Percentiles rank a stretch among this genome's conserved stretches.
These are phyloP conservation scores for Macaca fascicularis DNA, from an alignment of 2,113 vertebrate genomes.

Conservation along the genomic window T2T-MFA8v1.1 NC_088375.1:231922501-231923000, in stretches of 20 bases:
- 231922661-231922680: neutral
- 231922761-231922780: neutral
- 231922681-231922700: neutral
- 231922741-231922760: neutral
- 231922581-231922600: neutral
- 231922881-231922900: fast-evolving
- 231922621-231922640: fast-evolving
- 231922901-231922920: neutral
- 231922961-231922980: neutral
- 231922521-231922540: fast-evolving
- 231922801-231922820: neutral
- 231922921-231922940: too few species aligned
- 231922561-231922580: neutral
- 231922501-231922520: fast-evolving
- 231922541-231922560: too few species aligned
- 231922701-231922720: neutral
- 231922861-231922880: neutral
- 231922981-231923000: neutral
- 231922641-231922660: neutral
- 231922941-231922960: too few species aligned
- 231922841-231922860: neutral
- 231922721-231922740: fast-evolving
- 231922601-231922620: neutral
- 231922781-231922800: neutral
- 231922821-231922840: neutral